phyloP scores from a whole-genome alignment of 2,888 invertebrate species.

The Euclidia mi region DNA sequence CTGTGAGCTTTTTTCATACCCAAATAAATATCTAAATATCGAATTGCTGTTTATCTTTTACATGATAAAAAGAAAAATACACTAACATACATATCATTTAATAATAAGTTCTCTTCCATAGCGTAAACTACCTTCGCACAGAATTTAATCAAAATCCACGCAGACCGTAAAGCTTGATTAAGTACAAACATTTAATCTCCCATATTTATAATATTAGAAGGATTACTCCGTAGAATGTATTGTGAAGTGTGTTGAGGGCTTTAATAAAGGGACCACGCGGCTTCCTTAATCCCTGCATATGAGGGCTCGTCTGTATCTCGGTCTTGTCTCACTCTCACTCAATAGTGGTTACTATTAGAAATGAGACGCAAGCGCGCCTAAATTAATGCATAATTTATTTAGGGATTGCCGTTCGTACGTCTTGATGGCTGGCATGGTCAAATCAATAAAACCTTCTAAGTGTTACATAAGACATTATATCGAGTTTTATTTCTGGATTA shows the following conservation, averaged over 20 bases:
- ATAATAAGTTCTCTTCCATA: too few species aligned
- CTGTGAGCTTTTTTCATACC: too few species aligned
- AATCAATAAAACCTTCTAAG: conserved; percentile 71
- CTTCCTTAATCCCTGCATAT: conserved; percentile 58
- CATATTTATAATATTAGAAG: too few species aligned
- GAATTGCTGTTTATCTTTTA: too few species aligned
- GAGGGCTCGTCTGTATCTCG: conserved; percentile 49
- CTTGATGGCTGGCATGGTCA: conserved; percentile 69
- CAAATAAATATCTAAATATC: too few species aligned
- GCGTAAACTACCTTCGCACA: too few species aligned
- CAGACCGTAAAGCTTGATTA: too few species aligned
- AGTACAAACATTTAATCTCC: too few species aligned
- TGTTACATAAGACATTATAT: conserved; percentile 61
- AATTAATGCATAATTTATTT: conserved; percentile 72
- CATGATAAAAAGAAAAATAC: too few species aligned
- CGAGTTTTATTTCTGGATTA: conserved; percentile 54
- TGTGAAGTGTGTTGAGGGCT: background rate
- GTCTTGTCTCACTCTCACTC: conserved; percentile 70
- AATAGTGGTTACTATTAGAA: conserved; percentile 74
- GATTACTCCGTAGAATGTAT: conserved; percentile 1
- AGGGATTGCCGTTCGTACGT: conserved; percentile 66
- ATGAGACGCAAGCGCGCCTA: conserved; percentile 57
- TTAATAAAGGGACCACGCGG: conserved; percentile 14
- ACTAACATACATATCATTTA: too few species aligned
- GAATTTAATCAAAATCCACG: too few species aligned